These are phyloP conservation scores for Arion vulgaris DNA, from an alignment of 1,140 invertebrate species.

Conservation along the genomic window DNA sequence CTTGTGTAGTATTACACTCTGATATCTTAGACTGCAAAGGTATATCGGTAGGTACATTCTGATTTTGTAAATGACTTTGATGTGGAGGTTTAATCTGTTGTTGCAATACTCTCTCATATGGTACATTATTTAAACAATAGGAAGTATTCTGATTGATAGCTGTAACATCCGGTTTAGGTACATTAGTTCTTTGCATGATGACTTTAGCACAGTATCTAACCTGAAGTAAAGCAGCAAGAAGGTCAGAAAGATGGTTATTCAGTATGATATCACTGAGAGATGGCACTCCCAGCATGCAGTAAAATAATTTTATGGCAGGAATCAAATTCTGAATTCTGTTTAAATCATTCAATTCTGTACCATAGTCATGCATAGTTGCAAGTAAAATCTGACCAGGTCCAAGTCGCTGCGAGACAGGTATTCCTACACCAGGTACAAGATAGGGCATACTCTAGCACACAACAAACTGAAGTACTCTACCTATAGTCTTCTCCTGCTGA, in stretches of 20 bases:
- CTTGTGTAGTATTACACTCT: neutral
- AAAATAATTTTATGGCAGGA: slow-evolving; percentile 14
- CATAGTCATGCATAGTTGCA: slow-evolving; percentile 19
- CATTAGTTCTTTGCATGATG: slow-evolving; percentile 11
- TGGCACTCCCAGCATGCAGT: neutral
- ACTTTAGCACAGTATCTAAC: neutral
- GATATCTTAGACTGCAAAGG: neutral
- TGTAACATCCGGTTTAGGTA: neutral
- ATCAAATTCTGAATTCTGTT: slow-evolving; percentile 17
- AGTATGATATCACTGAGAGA: slow-evolving; percentile 15
- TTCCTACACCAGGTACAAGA: slow-evolving; percentile 28
- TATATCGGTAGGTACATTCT: neutral
- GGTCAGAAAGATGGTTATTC: slow-evolving; percentile 24
- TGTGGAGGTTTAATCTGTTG: neutral
- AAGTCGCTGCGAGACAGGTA: slow-evolving; percentile 31
- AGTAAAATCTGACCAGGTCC: slow-evolving; percentile 33
- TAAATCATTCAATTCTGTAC: slow-evolving; percentile 18
- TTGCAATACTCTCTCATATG: neutral
- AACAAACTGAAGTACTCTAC: slow-evolving; percentile 22
- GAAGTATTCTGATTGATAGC: neutral
- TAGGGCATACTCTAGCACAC: slow-evolving; percentile 25
- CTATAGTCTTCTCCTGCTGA: slow-evolving; percentile 25
- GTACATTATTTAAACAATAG: neutral
- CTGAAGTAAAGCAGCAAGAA: slow-evolving; percentile 22
- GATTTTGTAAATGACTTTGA: neutral